A percentile compares a stretch with the other conserved stretches of the same genome.
Conservation (phyloP, 2,888 invertebrate species). For the Drosophila fungiperda region DNA sequence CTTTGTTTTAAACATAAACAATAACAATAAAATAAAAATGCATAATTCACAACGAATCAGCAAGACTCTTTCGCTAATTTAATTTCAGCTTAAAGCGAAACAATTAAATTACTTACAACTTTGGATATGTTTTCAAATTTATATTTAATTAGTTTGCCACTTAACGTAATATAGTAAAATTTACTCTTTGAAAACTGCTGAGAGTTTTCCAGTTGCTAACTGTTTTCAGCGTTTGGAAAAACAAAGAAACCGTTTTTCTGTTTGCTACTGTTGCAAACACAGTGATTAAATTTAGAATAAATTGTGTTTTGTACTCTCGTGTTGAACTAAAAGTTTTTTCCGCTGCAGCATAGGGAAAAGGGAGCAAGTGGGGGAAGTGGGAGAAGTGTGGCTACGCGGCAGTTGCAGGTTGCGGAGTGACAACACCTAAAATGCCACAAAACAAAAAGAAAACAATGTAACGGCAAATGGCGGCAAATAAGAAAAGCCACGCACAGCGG, state of each 20-base stretch:
- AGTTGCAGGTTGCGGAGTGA: conserved; percentile 6
- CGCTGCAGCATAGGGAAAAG: conserved; percentile 42
- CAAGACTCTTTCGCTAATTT: conserved; percentile 21
- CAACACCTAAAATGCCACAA: conserved; percentile 56
- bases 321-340: conserved; percentile 58
- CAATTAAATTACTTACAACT: not conserved
- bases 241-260: conserved; percentile 15
- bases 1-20: conserved; percentile 67
- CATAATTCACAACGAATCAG: conserved; percentile 15
- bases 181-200: not conserved
- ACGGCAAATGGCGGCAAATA: conserved; percentile 69
- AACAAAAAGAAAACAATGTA: conserved; percentile 80
- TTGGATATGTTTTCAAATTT: not conserved
- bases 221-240: not conserved
- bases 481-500: conserved; percentile 63
- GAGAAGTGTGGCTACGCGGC: conserved; percentile 7
- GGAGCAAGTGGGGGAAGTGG: not conserved
- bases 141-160: not conserved
- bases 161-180: not conserved
- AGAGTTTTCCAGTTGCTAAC: not conserved
- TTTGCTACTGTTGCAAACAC: conserved; percentile 18
- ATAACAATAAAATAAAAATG: conserved; percentile 46
- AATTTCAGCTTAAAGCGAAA: not conserved
- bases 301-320: conserved; percentile 35
- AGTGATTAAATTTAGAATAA: conserved; percentile 23